Base-by-base conservation (phyloP, 2,797 vertebrate genomes). In the Tiaroga cobitis region DNA sequence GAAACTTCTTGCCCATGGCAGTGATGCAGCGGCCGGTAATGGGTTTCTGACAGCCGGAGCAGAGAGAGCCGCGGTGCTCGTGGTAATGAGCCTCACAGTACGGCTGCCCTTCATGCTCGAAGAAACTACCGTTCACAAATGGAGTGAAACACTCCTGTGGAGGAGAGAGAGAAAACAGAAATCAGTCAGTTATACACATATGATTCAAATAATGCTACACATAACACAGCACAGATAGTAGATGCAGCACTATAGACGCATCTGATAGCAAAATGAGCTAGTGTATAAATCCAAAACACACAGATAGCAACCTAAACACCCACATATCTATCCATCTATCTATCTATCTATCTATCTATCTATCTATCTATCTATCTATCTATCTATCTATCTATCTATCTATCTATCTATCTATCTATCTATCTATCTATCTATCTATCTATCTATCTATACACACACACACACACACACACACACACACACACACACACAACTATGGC, bases 61-160 rank as follows among this genome's bases (percentile, higher is more conserved):
- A 99, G 81, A 99, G 97, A 0, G 98, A 99, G 90, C 98, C 98
- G 0, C 98, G 97, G 3, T 96, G 96, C 93, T 99, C 98, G 0
- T 99, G 98, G 94, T 99, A 99, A 93, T 99, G 98, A 81, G 98
- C 97, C 95, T 99, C 98, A 0, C 98, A 99, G 95, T 98, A 99
- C 18, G 98, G 98, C 93, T 99, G 98, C 85, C 97, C 97, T 0
- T 99, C 98, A 0, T 99, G 98, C 94, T 99, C 98, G 0, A 99
- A 99, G 94, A 99, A 99, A 91, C 98, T 99, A 89, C 98, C 98
- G 0, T 99, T 98, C 90, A 99, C 91, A 61, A 99, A 99, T 0
- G 98, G 98, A 3, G 97, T 99, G 93, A 99, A 99, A 91, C 98
- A 99, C 81, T 99, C 98, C 98, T 99, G 94, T n/a, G 51, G 49